A percentile compares a stretch with the other conserved stretches of the same genome.
phyloP scores from a whole-genome alignment of 2,888 invertebrate genomes.

The Malthinus flaveolus region DNA sequence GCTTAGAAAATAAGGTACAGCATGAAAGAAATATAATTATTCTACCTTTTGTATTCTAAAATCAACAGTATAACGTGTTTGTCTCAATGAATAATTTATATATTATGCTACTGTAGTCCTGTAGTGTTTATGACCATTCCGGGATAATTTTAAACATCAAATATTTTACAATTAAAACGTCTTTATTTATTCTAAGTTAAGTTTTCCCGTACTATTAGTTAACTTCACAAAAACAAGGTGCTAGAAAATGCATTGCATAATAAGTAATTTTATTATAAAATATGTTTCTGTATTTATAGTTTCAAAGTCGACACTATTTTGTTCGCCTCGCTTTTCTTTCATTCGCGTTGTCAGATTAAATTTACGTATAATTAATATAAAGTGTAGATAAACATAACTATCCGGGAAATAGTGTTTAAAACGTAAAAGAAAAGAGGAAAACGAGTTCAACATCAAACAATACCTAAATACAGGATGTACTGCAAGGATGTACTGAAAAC shows the following conservation, averaged over 20 bases:
- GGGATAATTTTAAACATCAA: constrained; percentile 1
- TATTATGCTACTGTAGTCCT: background rate
- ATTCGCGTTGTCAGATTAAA: background rate
- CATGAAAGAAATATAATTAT: too few species aligned
- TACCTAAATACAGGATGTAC: too few species aligned
- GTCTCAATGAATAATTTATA: constrained; percentile 2
- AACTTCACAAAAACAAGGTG: constrained; percentile 1
- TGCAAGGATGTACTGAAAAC: too few species aligned
- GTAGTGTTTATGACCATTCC: constrained; percentile 3
- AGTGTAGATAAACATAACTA: too few species aligned
- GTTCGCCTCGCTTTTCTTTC: too few species aligned
- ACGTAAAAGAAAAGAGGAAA: too few species aligned
- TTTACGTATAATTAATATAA: background rate
- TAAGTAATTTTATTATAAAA: background rate
- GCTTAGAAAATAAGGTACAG: too few species aligned
- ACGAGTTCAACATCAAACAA: too few species aligned
- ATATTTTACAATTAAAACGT: constrained; percentile 6
- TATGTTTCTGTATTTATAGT: background rate
- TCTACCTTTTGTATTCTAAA: too few species aligned
- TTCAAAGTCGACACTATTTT: constrained; percentile 1
- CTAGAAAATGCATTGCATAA: background rate
- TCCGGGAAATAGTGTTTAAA: too few species aligned
- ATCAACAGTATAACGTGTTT: too few species aligned
- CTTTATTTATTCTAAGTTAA: constrained; percentile 8
- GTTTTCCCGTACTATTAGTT: constrained; percentile 3